Percentiles rank a stretch among this genome's conserved stretches.
Conservation (phyloP, 2,888 invertebrate species). For the Acanthosepion esculentum region DNA sequence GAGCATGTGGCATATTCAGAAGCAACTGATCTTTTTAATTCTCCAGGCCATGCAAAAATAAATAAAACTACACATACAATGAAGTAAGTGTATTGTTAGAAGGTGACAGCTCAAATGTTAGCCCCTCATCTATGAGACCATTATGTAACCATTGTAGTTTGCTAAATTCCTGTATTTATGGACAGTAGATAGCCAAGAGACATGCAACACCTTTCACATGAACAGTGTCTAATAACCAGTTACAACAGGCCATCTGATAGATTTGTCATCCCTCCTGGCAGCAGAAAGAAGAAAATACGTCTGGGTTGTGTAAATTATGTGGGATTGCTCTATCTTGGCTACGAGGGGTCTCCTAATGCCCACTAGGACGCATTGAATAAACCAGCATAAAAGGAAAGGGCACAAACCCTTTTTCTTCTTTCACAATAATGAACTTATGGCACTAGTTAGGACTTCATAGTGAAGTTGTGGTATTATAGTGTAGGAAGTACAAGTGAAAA, state of each 20-base stretch:
- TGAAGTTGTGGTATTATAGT: no score
- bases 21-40: background rate
- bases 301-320: no score
- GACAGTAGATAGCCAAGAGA: background rate
- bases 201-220: background rate
- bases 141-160: conserved; percentile 16
- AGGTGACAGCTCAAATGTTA: background rate
- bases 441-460: no score
- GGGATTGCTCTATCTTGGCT: no score
- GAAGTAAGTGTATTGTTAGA: background rate
- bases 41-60: background rate
- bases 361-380: no score
- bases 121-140: background rate
- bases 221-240: background rate
- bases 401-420: no score
- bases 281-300: no score
- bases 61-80: background rate
- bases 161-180: background rate
- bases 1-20: background rate
- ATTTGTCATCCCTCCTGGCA: background rate
- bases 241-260: background rate
- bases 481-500: no score
- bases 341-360: no score
- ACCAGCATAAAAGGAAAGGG: no score
- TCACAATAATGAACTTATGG: no score